phyloP scores from a whole-genome alignment of 2,888 invertebrate genomes.

The Heteromyza rotundicornis region DNA sequence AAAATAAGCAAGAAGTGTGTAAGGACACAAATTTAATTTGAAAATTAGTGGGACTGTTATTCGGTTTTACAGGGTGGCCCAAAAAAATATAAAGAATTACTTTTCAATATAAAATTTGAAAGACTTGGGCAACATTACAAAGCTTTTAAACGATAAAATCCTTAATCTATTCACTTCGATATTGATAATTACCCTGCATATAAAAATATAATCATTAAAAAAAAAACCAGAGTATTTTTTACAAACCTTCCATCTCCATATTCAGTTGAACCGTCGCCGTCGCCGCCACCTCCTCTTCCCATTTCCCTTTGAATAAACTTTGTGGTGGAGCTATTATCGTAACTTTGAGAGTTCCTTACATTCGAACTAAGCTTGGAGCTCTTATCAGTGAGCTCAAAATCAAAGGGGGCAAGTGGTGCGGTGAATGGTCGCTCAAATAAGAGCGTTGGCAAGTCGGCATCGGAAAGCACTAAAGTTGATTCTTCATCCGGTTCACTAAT shows the following conservation, averaged over 20 bases:
- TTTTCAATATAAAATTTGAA: no score
- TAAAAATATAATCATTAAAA: not conserved
- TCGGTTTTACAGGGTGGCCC: no score
- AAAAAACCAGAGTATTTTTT: not conserved
- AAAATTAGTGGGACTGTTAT: no score
- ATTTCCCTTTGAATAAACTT: conserved; percentile 39
- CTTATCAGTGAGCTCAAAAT: conserved; percentile 34
- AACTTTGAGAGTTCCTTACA: not conserved
- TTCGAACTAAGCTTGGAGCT: conserved; percentile 25
- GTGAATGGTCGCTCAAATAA: conserved; percentile 39
- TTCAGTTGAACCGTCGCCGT: conserved; percentile 14
- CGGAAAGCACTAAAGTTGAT: conserved; percentile 18
- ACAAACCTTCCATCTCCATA: conserved; percentile 40
- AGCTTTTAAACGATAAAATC: no score
- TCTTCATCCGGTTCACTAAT: conserved; percentile 19
- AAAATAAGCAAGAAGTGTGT: no score
- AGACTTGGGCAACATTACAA: no score
- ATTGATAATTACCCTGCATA: no score
- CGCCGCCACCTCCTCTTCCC: conserved; percentile 6
- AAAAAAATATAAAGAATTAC: no score
- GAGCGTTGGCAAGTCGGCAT: conserved; percentile 6
- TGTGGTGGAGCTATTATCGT: conserved; percentile 16
- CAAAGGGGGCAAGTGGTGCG: conserved; percentile 48
- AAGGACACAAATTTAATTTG: no score
- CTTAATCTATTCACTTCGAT: not conserved